Conservation (phyloP, 2,888 invertebrate genomes). For the Therioaphis trifolii region DNA sequence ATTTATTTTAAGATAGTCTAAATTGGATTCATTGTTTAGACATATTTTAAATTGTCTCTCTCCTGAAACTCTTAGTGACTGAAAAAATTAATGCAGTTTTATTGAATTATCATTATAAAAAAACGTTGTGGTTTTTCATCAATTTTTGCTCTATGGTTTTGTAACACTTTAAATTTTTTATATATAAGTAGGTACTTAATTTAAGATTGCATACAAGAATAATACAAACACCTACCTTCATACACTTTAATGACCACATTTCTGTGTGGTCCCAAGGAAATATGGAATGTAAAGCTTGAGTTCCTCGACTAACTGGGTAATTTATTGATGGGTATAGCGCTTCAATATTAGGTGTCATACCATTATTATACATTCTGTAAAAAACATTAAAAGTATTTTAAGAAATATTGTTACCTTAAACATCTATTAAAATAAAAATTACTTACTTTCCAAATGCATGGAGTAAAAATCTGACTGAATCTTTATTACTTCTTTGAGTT, state of each 20-base stretch:
- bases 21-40: constrained; percentile 33
- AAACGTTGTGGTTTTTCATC: too few relatives aligned
- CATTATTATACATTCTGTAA: constrained; percentile 76
- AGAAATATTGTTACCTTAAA: not conserved
- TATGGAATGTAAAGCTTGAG: constrained; percentile 84
- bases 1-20: constrained; percentile 39
- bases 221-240: constrained; percentile 23
- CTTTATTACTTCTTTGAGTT: constrained; percentile 67
- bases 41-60: constrained; percentile 9
- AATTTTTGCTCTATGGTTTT: too few relatives aligned
- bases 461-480: constrained; percentile 70
- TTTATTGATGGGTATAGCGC: constrained; percentile 80
- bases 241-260: constrained; percentile 72
- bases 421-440: not conserved
- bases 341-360: constrained; percentile 79
- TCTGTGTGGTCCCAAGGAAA: constrained; percentile 90
- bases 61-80: not conserved
- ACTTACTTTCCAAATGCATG: constrained; percentile 70
- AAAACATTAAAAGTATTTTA: constrained; percentile 64
- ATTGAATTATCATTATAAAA: too few relatives aligned
- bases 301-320: constrained; percentile 88
- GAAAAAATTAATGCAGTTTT: not conserved
- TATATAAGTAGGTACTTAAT: too few relatives aligned
- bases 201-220: not conserved
- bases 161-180: too few relatives aligned